Evolutionary conservation across 2,113 vertebrate species (phyloP).

Genomic region (Megaleporinus macrocephalus): DNA sequence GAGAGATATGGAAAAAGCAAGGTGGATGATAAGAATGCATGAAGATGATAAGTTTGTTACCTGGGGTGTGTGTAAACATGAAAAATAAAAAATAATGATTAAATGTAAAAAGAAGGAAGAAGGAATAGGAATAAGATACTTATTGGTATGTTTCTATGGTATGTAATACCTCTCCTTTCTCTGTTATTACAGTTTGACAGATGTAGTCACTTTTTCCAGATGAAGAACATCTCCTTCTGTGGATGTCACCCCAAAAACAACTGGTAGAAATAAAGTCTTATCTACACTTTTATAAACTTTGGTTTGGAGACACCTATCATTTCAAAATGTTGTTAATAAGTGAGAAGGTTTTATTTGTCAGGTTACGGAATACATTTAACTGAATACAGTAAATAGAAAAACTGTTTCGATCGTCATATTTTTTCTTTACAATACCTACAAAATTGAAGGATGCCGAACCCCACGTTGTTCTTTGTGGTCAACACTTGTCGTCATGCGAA

Average conservation of each 20-base stretch:
- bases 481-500: too few species aligned
- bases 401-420: too few species aligned
- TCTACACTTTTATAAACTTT: background rate
- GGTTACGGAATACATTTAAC: too few species aligned
- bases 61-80: background rate
- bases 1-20: conserved; percentile 62
- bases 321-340: background rate
- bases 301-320: background rate
- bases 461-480: too few species aligned
- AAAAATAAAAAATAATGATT: too few species aligned
- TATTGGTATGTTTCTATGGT: background rate
- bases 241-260: conserved; percentile 96
- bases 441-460: too few species aligned
- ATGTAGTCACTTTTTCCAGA: conserved; percentile 98
- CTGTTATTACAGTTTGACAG: conserved; percentile 81
- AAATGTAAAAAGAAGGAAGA: background rate
- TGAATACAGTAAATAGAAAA: too few species aligned
- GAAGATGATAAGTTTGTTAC: background rate
- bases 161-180: background rate
- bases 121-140: too few species aligned
- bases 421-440: too few species aligned
- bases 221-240: conserved; percentile 98
- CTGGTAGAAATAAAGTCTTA: conserved; percentile 77
- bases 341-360: too few species aligned
- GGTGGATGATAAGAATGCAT: background rate